Evolutionary conservation across 2,113 vertebrate genomes (phyloP), one percentile per base, ranked within the genome.

Genomic region (Hippocampus comes): DNA sequence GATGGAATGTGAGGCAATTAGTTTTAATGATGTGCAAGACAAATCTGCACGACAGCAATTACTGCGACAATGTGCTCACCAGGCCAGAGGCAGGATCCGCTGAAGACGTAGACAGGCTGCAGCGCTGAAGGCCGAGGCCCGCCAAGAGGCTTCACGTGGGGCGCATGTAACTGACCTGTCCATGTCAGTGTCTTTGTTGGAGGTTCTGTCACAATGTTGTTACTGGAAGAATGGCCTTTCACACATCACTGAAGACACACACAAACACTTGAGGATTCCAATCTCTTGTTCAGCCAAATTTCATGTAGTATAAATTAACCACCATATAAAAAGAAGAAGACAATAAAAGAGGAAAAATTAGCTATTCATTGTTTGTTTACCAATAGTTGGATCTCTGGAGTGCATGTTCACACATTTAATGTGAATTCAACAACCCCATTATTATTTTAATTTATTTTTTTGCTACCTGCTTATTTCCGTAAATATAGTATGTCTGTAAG

Each of bases 11-110:
- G 78, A 89, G 84, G 89, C 91, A 92, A 92, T 93, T 93, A 92
- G 85, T 93, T 93, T 92, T 93, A 93, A 92, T 91, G 89, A 92
- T 90, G 90, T 93, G 89, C 87, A 82, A 89, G 89, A 90, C 87
- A 86, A 90, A 91, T 90, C 84, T 88, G 88, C 88, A 90, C 72
- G 88, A 86, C 90, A 92, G 91, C 90, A 92, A 92, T 92, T 92
- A 92, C 87, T 68, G 86, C 56, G 84, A 90, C 88, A 90, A 81
- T 87, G 88, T 88, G 87, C 67, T 84, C 84, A 87, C 71, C 87
- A 86, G 86, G 83, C 82, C 79, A 83, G 76, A 83, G 88, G 83
- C 84, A 85, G 72, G 67, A 66, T 72, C 74, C 82, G 60, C 78
- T 78, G 89, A 85, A 80, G 78, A 80, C 75, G 63, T 81, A 82